phyloP scores from a whole-genome alignment of 2,888 invertebrate genomes.

The Amblyjoppa fuscipennis region DNA sequence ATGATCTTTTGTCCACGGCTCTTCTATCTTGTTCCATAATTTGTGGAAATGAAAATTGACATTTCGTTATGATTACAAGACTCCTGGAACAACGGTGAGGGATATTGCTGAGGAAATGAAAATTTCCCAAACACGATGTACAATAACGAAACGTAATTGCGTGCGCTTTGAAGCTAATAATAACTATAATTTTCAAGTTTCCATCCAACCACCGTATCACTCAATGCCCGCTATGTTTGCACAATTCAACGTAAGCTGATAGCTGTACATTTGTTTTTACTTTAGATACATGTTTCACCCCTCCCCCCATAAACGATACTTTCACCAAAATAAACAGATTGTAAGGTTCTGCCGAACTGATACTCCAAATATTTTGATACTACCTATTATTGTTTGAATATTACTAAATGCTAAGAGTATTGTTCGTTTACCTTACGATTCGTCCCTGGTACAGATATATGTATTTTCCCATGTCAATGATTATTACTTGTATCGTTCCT shows the following conservation, averaged over 20 bases:
- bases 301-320: not conserved
- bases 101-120: not conserved
- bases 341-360: not conserved
- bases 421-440: not conserved
- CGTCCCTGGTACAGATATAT: not conserved
- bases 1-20: not conserved
- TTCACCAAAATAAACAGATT: not conserved
- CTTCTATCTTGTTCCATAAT: not conserved
- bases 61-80: not conserved
- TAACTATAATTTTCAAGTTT: conserved; percentile 8
- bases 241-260: not conserved
- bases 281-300: not conserved
- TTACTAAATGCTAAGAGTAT: not conserved
- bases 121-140: not conserved
- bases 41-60: not conserved
- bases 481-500: not conserved
- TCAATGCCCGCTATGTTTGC: not conserved
- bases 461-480: not conserved
- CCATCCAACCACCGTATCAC: not conserved
- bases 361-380: not conserved
- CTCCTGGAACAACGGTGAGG: not conserved
- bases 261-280: not conserved
- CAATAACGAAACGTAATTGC: not conserved
- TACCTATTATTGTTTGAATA: too few relatives aligned
- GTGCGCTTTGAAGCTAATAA: not conserved